Percentiles rank a stretch among this genome's conserved stretches.
These are phyloP conservation scores for Xestia c-nigrum DNA, from an alignment of 2,888 invertebrate species.

Conservation along the genomic window DNA sequence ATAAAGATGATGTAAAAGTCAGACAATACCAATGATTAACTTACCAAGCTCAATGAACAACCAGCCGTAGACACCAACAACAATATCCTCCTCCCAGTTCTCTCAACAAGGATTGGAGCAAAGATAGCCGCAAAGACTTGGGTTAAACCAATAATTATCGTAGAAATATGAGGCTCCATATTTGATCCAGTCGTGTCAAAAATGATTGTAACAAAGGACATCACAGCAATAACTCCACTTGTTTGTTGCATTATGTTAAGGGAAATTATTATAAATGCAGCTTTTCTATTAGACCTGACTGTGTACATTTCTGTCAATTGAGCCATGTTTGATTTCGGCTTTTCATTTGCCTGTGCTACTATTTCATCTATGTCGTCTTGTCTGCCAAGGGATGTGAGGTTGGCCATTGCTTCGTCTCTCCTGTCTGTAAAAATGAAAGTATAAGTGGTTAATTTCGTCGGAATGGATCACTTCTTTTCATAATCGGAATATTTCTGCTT, in stretches of 20 bases:
- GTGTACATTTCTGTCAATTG: conserved; percentile 72
- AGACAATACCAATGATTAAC: conserved; percentile 36
- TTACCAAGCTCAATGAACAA: conserved; percentile 76
- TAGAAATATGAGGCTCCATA: conserved; percentile 72
- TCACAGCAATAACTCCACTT: conserved; percentile 73
- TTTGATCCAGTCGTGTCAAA: conserved; percentile 74
- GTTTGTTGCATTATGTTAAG: conserved; percentile 72
- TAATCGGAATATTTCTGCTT: not conserved
- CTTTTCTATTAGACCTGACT: conserved; percentile 72
- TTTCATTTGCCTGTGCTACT: conserved; percentile 34
- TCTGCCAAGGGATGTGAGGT: conserved; percentile 37
- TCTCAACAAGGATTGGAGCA: conserved; percentile 75
- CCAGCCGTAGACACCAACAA: conserved; percentile 71
- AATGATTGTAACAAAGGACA: conserved; percentile 74
- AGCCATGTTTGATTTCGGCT: conserved; percentile 49
- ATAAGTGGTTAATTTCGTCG: too few relatives aligned
- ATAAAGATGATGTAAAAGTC: not conserved
- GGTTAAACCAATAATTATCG: conserved; percentile 75
- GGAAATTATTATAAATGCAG: conserved; percentile 70
- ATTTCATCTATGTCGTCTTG: conserved; percentile 40
- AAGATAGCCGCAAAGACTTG: conserved; percentile 71
- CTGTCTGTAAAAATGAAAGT: conserved; percentile 3
- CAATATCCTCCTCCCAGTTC: conserved; percentile 68
- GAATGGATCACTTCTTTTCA: not conserved
- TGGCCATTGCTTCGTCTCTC: conserved; percentile 24